phyloP scores from a whole-genome alignment of 2,113 vertebrate genomes.

The Megalops atlanticus region DNA sequence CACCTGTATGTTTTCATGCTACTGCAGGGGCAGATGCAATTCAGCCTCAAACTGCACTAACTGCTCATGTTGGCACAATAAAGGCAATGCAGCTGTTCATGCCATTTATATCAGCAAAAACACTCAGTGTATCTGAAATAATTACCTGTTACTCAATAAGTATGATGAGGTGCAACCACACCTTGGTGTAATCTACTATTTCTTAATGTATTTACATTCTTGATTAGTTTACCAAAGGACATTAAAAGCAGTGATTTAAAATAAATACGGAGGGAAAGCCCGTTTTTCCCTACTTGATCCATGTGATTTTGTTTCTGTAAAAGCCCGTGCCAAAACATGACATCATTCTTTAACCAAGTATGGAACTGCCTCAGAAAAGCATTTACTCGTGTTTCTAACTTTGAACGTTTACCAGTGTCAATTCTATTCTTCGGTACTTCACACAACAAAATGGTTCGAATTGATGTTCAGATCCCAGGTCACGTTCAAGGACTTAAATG shows the following conservation, averaged over 20 bases:
- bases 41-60: no score
- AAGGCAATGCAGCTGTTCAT: neutral
- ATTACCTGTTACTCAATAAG: no score
- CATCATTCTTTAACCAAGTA: neutral
- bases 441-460: neutral
- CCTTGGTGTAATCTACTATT: no score
- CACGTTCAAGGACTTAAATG: neutral
- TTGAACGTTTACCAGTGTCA: neutral
- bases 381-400: neutral
- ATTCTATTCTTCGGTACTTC: neutral
- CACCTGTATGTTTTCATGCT: no score
- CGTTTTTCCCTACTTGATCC: neutral
- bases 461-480: neutral
- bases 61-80: no score
- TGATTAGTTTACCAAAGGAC: neutral
- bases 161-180: no score
- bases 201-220: no score
- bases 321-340: neutral
- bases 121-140: neutral
- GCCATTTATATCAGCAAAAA: neutral
- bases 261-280: neutral
- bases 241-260: neutral
- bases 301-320: neutral
- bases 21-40: no score
- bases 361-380: conserved; percentile 4